Base-by-base conservation (phyloP, 2,797 vertebrate genomes). In the Molossus alvarezi region DNA sequence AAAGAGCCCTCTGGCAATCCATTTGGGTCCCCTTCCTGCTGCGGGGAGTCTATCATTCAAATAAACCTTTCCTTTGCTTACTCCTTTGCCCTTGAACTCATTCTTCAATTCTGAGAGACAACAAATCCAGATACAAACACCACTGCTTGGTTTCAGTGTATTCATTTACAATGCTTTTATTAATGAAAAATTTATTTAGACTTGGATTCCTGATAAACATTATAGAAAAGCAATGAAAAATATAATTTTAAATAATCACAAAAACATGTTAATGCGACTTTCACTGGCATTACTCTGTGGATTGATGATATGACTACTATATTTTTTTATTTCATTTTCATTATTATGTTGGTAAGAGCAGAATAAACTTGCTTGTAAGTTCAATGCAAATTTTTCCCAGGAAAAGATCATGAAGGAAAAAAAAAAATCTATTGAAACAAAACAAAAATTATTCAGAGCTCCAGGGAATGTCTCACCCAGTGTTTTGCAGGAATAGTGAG, bases 181-280 rank as follows among this genome's bases (percentile, higher is more conserved):
- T 77, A 81, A 9, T 88, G 21, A 89, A 90, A 96, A n/a, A 51
- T 2, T 13, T 86, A 71, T 69, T 88, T 8, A 48, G 5, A 64
- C 13, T 48, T 18, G 1, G 4, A 7, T 92, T 96, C 23, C 21
- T 76, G 27, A 25, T 92, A 83, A 83, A 51, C 21, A 80, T 33
- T 82, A 82, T 6, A 93, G 15, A 90, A 95, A 91, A 94, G 3
- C 41, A 92, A 73, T 71, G 21, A 21, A 90, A 95, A 97, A 85
- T 60, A 62, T 60, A 89, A 93, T 89, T 91, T 48, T 82, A 64
- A 94, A 94, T 85, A 96, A 89, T 88, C 45, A 72, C 55, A 14
- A 82, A 37, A 18, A 53, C 11, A 79, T 75, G 29, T 29, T 88
- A 82, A 77, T 48, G 10, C 1, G 21, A 79, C 33, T 94, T 86